Base-by-base conservation (phyloP, 2,888 invertebrate genomes). In the Suillia variegata region DNA sequence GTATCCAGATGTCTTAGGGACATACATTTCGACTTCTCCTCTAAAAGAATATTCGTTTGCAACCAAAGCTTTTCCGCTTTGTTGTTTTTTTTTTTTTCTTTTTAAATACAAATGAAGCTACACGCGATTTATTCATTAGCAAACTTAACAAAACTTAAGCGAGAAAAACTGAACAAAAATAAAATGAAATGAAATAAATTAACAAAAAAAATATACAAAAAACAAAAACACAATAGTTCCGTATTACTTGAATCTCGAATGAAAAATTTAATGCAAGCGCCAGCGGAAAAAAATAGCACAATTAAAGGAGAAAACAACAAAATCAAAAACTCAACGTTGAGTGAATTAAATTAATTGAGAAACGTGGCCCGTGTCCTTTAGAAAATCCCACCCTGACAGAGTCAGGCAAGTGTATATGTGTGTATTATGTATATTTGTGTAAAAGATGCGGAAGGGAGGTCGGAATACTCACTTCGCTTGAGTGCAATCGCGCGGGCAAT, bases 401-500 rank as follows among this genome's bases (percentile, higher is more conserved):
- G n/a, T n/a, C n/a, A n/a, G n/a, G n/a, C n/a, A n/a, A n/a, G n/a
- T n/a, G n/a, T n/a, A n/a, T n/a, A n/a, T n/a, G n/a, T n/a, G n/a
- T n/a, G n/a, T n/a, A n/a, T n/a, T n/a, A n/a, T n/a, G n/a, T n/a
- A n/a, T n/a, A n/a, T n/a, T n/a, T n/a, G n/a, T n/a, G n/a, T n/a
- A n/a, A n/a, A n/a, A n/a, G n/a, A n/a, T n/a, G n/a, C n/a, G n/a
- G n/a, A 42, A 42, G 17, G 42, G n/a, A 5, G 17, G 42, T 17
- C n/a, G 42, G 42, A 42, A 33, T 22, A 74, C 79, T 78, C 73
- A 82, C 82, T 74, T 83, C 84, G 69, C 80, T 85, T 50, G 83
- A 82, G 68, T 83, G 85, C 54, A 83, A 69, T 73, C 87, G 87
- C 56, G 88, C 87, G 59, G 92, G 88, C 69, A 92, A 85, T 79